A percentile compares a stretch with the other conserved stretches of the same genome.
Conservation (phyloP, 2,797 vertebrate species). For the Balearica regulorum region DNA sequence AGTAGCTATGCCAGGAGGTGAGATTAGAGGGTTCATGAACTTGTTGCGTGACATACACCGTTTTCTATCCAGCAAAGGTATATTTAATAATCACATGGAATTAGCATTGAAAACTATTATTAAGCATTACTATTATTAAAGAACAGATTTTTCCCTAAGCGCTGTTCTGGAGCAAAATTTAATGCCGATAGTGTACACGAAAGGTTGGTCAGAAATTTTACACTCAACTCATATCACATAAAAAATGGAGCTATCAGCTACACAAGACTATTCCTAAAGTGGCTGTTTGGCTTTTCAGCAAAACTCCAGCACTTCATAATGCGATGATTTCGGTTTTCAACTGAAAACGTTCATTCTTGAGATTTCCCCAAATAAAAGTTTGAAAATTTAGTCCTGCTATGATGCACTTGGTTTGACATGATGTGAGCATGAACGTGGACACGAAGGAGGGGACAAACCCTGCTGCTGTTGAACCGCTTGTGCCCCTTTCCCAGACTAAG, state of each 20-base stretch:
- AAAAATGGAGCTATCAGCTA: background rate
- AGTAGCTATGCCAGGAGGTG: background rate
- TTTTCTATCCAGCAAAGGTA: background rate
- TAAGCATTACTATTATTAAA: background rate
- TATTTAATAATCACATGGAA: slow-evolving; percentile 1
- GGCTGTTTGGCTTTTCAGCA: background rate
- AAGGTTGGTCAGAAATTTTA: background rate
- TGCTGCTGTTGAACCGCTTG: background rate
- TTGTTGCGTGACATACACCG: background rate
- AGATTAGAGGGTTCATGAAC: background rate
- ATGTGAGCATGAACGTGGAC: background rate
- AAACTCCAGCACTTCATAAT: background rate
- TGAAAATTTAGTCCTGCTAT: background rate
- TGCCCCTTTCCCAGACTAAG: rapidly evolving
- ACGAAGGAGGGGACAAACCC: background rate
- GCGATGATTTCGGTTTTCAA: rapidly evolving
- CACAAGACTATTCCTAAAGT: background rate
- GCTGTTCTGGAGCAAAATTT: background rate
- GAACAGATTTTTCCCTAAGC: background rate
- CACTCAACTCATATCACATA: rapidly evolving
- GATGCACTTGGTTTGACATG: rapidly evolving
- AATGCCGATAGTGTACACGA: background rate
- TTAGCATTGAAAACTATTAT: background rate
- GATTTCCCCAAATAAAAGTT: background rate
- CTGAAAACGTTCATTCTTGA: background rate